Percentiles rank a stretch among this genome's conserved stretches.
Conservation (phyloP, 1,140 invertebrate genomes). For the Cataglyphis hispanica region DNA sequence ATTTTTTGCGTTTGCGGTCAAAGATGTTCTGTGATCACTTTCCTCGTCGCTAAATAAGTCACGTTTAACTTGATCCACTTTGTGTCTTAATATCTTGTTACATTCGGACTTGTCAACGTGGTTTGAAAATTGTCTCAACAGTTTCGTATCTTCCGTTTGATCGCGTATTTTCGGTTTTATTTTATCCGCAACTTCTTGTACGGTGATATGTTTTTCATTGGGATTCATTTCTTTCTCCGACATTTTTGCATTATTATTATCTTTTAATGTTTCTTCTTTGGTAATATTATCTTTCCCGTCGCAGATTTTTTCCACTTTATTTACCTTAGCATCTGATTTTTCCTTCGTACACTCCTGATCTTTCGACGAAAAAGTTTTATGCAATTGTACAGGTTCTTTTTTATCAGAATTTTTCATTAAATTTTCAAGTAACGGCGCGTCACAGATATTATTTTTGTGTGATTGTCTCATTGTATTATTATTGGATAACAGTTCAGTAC, state of each 20-base stretch:
- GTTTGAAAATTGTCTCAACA: conserved; percentile 18
- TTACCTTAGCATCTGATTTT: neutral
- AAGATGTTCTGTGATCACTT: conserved; percentile 75
- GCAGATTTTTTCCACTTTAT: neutral
- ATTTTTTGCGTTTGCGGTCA: neutral
- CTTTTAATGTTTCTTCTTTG: neutral
- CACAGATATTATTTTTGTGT: neutral
- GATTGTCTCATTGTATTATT: neutral
- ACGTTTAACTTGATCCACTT: conserved; percentile 82
- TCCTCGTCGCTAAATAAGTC: conserved; percentile 85
- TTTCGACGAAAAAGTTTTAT: neutral
- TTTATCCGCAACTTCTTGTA: neutral
- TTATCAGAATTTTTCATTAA: neutral
- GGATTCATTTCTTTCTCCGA: neutral
- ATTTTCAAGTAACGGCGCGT: neutral
- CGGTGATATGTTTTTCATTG: neutral
- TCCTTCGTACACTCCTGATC: neutral
- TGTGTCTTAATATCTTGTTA: conserved; percentile 69
- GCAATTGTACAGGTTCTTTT: neutral
- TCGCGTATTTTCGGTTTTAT: neutral
- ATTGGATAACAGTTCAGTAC: neutral
- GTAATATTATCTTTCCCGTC: neutral
- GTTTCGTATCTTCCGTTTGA: neutral
- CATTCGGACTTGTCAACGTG: conserved; percentile 56
- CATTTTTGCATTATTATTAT: neutral